These are phyloP conservation scores for Coenonympha glycerion DNA, from an alignment of 2,888 invertebrate genomes.

Conservation along the genomic window DNA sequence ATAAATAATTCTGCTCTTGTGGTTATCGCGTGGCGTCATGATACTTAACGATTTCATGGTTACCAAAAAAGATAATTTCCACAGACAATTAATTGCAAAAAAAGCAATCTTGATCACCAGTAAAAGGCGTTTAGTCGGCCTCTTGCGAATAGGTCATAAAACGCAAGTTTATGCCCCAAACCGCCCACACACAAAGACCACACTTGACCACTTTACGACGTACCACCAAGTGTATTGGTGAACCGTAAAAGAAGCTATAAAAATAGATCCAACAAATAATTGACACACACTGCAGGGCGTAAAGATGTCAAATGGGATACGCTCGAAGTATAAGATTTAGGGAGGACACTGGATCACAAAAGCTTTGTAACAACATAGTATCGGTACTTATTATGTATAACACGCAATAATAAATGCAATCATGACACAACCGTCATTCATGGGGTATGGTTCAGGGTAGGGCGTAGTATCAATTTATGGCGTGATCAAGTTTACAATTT, in stretches of 20 bases:
- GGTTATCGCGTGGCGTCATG: too few species aligned
- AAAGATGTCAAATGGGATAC: not conserved
- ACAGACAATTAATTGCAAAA: slow-evolving; percentile 1
- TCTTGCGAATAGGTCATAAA: slow-evolving; percentile 2
- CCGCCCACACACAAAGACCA: not conserved
- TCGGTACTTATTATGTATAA: not conserved
- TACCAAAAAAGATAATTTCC: too few species aligned
- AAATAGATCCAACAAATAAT: slow-evolving; percentile 9
- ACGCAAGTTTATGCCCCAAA: slow-evolving; percentile 1
- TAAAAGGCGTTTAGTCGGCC: not conserved
- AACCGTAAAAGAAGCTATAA: slow-evolving; percentile 4
- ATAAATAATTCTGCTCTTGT: too few species aligned
- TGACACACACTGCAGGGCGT: not conserved
- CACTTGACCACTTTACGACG: slow-evolving; percentile 9
- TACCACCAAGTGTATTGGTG: slow-evolving; percentile 5
- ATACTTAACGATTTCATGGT: too few species aligned
- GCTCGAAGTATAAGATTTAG: not conserved
- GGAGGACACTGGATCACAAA: too few species aligned
- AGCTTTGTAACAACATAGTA: not conserved
- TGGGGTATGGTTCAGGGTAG: too few species aligned
- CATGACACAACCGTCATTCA: too few species aligned
- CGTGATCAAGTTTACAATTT: too few species aligned
- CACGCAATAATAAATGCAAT: too few species aligned
- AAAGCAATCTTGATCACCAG: not conserved
- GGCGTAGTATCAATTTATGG: too few species aligned